Base-by-base conservation (phyloP, 1,140 invertebrate genomes). In the Drosophila rufa region DNA sequence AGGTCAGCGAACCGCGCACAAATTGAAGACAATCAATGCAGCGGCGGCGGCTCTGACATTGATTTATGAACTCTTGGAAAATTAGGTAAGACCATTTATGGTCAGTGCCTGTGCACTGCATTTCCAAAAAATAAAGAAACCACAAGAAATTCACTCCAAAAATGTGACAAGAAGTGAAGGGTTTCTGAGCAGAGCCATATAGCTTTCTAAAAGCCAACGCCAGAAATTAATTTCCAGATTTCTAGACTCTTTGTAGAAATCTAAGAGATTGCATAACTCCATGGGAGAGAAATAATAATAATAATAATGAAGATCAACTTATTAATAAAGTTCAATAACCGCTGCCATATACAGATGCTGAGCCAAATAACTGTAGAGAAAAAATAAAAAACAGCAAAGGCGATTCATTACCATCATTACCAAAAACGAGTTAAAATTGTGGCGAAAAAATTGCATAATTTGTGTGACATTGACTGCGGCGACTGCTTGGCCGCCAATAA, bases 391-490 rank as follows among this genome's bases (percentile, higher is more conserved):
- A 40, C 40, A 51, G 57, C 53, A 56, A 65, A 75, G 79, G 81
- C 83, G 85, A 87, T 87, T 90, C 82, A 89, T 89, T 89, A 80
- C 79, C 83, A 80, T 71, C 71, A 69, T 70, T 53, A 82, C 84
- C 81, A 84, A 89, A 87, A 79, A 89, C 83, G 78, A 89, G 85
- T 84, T 79, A 84, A 90, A 89, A 84, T 90, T 90, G 80, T 75
- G 86, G 78, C 70, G 86, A 91, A 90, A 91, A 90, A 90, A 90
- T 90, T 90, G 85, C 86, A 90, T 90, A 90, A 90, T 90, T 90
- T 90, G 75, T 82, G 81, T 90, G 85, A 91, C 82, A 75, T 91
- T 73, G 66, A 80, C 58, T 82, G 80, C 68, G 46, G 43, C 14
- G 30, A 38, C 45, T 40, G 25, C 55, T 38, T 38, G 76, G 47